Evolutionary conservation across 2,113 vertebrate genomes (phyloP), one percentile per base, ranked within the genome.

Genomic region (Catharus fuscescens): DNA sequence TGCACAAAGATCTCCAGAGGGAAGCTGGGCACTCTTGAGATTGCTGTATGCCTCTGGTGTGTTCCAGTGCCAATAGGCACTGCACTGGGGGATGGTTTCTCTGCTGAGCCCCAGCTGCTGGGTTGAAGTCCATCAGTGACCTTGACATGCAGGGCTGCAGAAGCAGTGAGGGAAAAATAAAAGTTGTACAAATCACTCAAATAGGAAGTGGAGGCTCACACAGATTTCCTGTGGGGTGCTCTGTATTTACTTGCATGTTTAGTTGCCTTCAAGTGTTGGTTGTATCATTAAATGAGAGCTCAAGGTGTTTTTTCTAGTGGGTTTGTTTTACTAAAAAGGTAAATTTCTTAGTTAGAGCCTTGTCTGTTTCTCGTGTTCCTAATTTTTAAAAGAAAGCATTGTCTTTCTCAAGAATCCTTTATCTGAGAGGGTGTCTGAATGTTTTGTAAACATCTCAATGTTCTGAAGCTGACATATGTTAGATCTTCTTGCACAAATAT

Each of bases 81-180:
- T 3, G 4, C 25, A 5, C 0, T 26, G 40, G 40, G 14, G 17
- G 18, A 10, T 40, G 1, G 6, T 60, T 59, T 64, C 42, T 81
- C 24, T 74, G 52, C 9, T 61, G 34, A 88, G 20, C 52, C 52
- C 17, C 65, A 67, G 23, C 29, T 86, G 59, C 36, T 69, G 50
- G 17, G 5, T 70, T 78, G 47, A 47, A 69, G 45, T 65, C 50
- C 32, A 8, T 72, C 42, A 32, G 0, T 4, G 3, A 9, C 48
- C 25, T 86, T 1, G 2, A 45, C 7, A 15, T 24, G 19, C 12
- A 5, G 65, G 44, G 26, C 36, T 54, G n/a, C 48, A 64, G 73
- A 54, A 85, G 5, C 2, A 6, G 24, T 0, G 0, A 76, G 34
- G 26, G 52, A 28, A 67, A 74, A 90, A 12, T 10, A 79, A 36